phyloP scores from a whole-genome alignment of 2,888 invertebrate species.

The Helicoverpa assulta region DNA sequence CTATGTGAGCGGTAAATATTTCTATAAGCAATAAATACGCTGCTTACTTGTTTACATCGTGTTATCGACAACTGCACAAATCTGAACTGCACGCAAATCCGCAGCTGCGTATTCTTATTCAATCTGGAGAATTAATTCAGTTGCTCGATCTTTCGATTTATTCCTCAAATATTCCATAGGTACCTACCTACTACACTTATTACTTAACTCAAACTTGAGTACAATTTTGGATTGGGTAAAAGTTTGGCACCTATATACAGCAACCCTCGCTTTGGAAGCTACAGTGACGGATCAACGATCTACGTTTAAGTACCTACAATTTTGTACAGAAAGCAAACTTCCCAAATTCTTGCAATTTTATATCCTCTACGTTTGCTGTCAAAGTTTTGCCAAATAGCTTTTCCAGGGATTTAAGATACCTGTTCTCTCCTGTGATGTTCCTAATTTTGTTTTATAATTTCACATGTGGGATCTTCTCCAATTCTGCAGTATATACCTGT shows the following conservation, averaged over 20 bases:
- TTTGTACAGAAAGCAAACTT: constrained; percentile 6
- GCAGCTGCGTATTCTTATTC: constrained; percentile 1
- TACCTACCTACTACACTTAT: too few relatives aligned
- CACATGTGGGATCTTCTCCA: too few relatives aligned
- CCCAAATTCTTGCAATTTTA: neutral
- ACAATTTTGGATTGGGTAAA: neutral
- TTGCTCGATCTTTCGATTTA: neutral
- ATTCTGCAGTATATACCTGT: neutral
- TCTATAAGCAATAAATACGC: neutral
- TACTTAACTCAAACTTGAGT: neutral
- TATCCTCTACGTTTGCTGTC: constrained; percentile 4
- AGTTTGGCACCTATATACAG: neutral
- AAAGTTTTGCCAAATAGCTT: constrained; percentile 8
- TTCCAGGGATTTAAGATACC: constrained; percentile 19
- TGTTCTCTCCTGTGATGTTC: constrained; percentile 8
- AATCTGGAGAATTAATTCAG: constrained; percentile 1
- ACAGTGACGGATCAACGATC: neutral
- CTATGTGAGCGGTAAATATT: neutral
- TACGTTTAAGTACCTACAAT: neutral
- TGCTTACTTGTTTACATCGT: neutral
- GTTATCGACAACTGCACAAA: too few relatives aligned
- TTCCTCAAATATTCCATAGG: neutral
- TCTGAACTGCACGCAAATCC: neutral
- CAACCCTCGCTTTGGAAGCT: neutral
- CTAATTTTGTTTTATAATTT: constrained; percentile 28